Conservation (phyloP, 2,797 vertebrate genomes). For the Amphiprion clarkii region DNA sequence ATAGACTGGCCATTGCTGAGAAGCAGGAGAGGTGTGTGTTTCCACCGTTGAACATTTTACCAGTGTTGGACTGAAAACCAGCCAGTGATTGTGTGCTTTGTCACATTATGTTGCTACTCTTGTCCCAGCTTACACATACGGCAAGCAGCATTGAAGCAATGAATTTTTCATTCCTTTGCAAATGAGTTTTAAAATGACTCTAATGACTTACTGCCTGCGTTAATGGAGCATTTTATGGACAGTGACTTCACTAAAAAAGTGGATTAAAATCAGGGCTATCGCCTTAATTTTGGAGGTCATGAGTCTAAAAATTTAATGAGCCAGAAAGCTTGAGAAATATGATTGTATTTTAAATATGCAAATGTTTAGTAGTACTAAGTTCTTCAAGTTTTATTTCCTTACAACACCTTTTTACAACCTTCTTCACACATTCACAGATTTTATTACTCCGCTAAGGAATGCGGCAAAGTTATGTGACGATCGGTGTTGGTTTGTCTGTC, state of each 20-base stretch:
- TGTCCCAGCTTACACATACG: background rate
- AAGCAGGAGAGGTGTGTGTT: constrained; percentile 88
- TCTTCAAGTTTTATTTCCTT: background rate
- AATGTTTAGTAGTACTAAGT: no score
- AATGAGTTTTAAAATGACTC: background rate
- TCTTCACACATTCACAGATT: background rate
- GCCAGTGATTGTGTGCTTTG: background rate
- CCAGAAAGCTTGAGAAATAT: background rate
- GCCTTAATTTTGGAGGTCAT: background rate
- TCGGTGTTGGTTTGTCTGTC: no score
- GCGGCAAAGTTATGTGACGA: no score
- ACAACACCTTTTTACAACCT: background rate
- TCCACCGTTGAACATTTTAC: background rate
- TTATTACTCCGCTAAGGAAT: no score
- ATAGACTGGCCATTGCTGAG: constrained; percentile 95
- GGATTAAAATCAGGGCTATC: background rate
- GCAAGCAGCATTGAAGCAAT: background rate
- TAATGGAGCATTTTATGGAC: background rate
- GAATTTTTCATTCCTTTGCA: background rate
- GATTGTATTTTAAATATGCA: no score
- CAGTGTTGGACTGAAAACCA: background rate
- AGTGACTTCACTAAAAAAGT: background rate
- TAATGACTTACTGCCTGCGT: background rate
- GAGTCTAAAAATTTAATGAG: background rate
- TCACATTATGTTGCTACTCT: background rate